Evolutionary conservation across 2,797 vertebrate genomes (phyloP), one percentile per base, ranked within the genome.

Genomic region (Sciaenops ocellatus): DNA sequence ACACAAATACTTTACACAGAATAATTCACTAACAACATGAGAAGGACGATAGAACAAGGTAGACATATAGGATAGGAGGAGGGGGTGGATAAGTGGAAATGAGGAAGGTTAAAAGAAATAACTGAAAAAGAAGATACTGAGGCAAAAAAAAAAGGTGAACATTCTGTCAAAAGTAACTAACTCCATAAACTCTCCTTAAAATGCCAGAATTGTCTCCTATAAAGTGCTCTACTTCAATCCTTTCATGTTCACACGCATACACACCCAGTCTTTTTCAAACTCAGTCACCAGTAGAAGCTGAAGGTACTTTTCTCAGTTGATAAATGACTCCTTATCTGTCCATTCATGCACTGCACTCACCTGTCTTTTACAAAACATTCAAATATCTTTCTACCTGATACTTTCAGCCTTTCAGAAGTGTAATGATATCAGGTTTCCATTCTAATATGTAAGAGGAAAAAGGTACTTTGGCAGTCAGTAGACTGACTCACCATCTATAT

Each of bases 401-500:
- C 13, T 51, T 17, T 67, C 24, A 56, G 51, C 2, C 34, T 48
- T 48, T 47, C 34, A 64, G 15, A 64, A 11, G 59, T 66, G 20
- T 26, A 30, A 18, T 46, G 30, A 69, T 64, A 78, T 64, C 50
- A 60, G 59, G 47, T 72, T 71, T 47, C 52, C 28, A 46, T 38
- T 75, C 15, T 34, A 24, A 34, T 24, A n/a, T 24, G 13, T 15
- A 20, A 4, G 20, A 64, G n/a, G 38, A 56, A 70, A 70, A 24
- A 44, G 11, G 46, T n/a, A 38, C 48, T 47, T 64, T 73, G 11
- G 22, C 34, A 72, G 57, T 48, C 44, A 50, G 30, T 3, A 28
- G n/a, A 66, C 57, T 76, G 63, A 73, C 57, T 91, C 64, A 76
- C 30, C 42, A 42, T 79, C 69, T 73, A 55, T 30, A 15, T 38